Conservation (phyloP, 2,113 vertebrate species). For the Alectura lathami region DNA sequence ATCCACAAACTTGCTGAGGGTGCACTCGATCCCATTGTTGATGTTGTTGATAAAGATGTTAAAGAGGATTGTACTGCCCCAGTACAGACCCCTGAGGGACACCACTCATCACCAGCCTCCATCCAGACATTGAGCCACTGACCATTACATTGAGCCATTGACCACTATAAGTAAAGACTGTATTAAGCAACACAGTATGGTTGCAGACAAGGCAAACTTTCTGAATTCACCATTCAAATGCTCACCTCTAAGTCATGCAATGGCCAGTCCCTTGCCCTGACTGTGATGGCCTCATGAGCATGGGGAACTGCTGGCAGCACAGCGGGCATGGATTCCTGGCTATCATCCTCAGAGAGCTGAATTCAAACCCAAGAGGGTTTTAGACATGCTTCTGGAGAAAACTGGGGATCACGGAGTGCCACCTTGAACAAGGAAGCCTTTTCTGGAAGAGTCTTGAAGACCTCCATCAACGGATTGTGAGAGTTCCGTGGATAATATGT, state of each 20-base stretch:
- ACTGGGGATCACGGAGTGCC: too few relatives aligned
- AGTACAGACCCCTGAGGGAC: too few relatives aligned
- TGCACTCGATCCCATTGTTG: too few relatives aligned
- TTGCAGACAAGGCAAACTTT: neutral
- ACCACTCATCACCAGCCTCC: too few relatives aligned
- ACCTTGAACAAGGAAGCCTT: too few relatives aligned
- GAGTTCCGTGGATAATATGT: neutral
- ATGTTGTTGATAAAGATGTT: too few relatives aligned
- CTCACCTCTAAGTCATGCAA: neutral
- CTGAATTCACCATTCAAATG: neutral
- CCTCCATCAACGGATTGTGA: accelerated
- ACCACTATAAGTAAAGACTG: neutral
- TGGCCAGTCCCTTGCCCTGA: neutral
- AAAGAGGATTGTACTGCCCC: too few relatives aligned
- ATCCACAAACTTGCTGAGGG: too few relatives aligned
- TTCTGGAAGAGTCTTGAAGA: neutral
- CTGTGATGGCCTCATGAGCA: neutral
- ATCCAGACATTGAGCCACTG: too few relatives aligned
- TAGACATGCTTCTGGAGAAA: neutral
- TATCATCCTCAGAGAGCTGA: accelerated
- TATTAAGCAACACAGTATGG: neutral
- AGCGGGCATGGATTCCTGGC: neutral
- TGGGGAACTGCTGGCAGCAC: accelerated
- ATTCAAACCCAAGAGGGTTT: neutral
- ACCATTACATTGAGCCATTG: too few relatives aligned